Base-by-base conservation (phyloP, 2,797 vertebrate species). In the Anas georgica region DNA sequence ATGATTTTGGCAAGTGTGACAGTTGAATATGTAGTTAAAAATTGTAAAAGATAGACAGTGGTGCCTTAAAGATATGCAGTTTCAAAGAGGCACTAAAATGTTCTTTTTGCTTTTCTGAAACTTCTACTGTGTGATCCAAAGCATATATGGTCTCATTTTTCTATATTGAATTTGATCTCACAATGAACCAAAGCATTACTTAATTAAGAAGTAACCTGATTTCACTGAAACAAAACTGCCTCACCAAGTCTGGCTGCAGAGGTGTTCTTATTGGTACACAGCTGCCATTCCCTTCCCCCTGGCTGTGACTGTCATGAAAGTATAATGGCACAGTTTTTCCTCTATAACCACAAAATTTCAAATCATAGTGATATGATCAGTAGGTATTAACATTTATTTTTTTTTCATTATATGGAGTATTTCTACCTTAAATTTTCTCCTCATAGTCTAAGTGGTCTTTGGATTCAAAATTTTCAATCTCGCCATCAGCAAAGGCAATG, bases 311-410 rank as follows among this genome's bases (percentile, higher is more conserved):
- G 3, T 29, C 58, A 41, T 22, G 23, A 28, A 7, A 63, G 43
- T 7, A 8, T 0, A 45, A 8, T 14, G 29, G 15, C 28, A 39
- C 1, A 0, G 17, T 4, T 35, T 73, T 82, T 89, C 37, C 33
- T 79, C 17, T 55, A 23, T 50, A 85, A 67, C 13, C 7, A 64
- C 14, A 66, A 25, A 46, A 33, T 29, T 62, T 14, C 9, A 72
- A 64, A 81, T 60, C 35, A 28, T 29, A 45, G 21, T 21, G 6
- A 4, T 26, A 33, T 5, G 17, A 59, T 17, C 0, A 0, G 23
- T 12, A 23, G 22, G 4, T 35, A 64, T 48, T 84, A 83, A 35
- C 8, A 48, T 56, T 1, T n/a, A n/a, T 2, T 67, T 56, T 68
- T 43, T 46, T 64, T 72, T 62, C 37, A 52, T 56, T 75, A 59